A percentile compares a stretch with the other conserved stretches of the same genome.
Evolutionary conservation across 2,888 invertebrate genomes (phyloP).

Genomic region (Cheilosia soror): DNA sequence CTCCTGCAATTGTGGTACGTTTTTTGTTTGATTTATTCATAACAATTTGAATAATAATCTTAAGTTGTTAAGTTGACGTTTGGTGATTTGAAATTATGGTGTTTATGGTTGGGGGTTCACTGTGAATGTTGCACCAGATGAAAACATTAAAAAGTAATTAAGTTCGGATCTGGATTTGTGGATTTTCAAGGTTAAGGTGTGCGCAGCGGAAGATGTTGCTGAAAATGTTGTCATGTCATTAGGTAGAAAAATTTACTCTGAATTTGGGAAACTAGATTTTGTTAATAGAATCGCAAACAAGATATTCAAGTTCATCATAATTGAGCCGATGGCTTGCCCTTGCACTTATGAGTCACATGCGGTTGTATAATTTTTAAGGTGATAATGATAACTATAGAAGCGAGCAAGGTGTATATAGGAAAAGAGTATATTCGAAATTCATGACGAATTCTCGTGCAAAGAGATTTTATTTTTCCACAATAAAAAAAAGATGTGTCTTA

Average conservation of each 20-base stretch:
- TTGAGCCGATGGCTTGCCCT: neutral
- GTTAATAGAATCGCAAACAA: neutral
- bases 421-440: no score
- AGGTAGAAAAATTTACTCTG: slow-evolving; percentile 3
- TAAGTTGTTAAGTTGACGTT: slow-evolving; percentile 29
- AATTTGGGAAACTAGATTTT: neutral
- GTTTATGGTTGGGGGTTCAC: neutral
- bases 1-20: slow-evolving; percentile 76
- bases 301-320: neutral
- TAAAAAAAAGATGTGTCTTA: no score
- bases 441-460: no score
- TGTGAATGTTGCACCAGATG: slow-evolving; percentile 19
- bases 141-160: slow-evolving; percentile 69
- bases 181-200: slow-evolving; percentile 54
- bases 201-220: neutral
- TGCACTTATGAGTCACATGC: no score
- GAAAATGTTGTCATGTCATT: slow-evolving; percentile 14
- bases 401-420: no score
- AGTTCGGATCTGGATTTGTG: slow-evolving; percentile 26
- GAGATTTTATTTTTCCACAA: no score
- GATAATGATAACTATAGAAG: no score
- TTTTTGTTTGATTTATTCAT: slow-evolving; percentile 10
- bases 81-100: slow-evolving; percentile 6
- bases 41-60: slow-evolving; percentile 61
- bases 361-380: no score